Percentiles rank a stretch among this genome's conserved stretches.
These are phyloP conservation scores for Carlito syrichta DNA, from an alignment of 2,113 vertebrate species.

Conservation along the genomic window DNA sequence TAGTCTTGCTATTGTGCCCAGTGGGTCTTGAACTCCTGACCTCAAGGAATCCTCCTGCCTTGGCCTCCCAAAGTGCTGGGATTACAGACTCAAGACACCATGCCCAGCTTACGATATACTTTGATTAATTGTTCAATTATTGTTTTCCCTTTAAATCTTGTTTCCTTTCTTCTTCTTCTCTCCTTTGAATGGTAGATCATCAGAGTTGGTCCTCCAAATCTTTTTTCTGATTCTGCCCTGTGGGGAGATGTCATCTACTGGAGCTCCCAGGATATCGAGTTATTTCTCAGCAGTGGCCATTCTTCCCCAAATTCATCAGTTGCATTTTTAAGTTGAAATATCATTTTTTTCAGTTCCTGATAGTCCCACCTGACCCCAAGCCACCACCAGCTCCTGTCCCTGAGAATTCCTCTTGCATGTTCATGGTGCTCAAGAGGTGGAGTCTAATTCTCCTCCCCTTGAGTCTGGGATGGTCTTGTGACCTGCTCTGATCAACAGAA, in stretches of 20 bases:
- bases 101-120: too few relatives aligned
- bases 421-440: too few relatives aligned
- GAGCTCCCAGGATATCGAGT: neutral
- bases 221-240: neutral
- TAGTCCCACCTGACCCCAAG: neutral
- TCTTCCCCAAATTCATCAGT: neutral
- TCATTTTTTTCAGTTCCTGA: neutral
- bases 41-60: too few relatives aligned
- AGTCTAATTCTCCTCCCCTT: too few relatives aligned
- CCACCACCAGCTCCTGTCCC: neutral
- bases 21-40: too few relatives aligned
- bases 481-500: too few relatives aligned
- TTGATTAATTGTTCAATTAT: slow-evolving; percentile 61
- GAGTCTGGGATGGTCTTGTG: too few relatives aligned
- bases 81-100: too few relatives aligned
- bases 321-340: neutral
- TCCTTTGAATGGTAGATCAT: neutral
- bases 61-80: too few relatives aligned
- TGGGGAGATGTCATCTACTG: neutral
- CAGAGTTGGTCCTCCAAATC: neutral
- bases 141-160: neutral
- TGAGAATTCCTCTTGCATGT: neutral
- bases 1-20: too few relatives aligned
- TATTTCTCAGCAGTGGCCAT: neutral
- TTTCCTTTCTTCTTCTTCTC: neutral